Base-by-base conservation (phyloP, 2,113 vertebrate genomes). In the Hymenochirus boettgeri region DNA sequence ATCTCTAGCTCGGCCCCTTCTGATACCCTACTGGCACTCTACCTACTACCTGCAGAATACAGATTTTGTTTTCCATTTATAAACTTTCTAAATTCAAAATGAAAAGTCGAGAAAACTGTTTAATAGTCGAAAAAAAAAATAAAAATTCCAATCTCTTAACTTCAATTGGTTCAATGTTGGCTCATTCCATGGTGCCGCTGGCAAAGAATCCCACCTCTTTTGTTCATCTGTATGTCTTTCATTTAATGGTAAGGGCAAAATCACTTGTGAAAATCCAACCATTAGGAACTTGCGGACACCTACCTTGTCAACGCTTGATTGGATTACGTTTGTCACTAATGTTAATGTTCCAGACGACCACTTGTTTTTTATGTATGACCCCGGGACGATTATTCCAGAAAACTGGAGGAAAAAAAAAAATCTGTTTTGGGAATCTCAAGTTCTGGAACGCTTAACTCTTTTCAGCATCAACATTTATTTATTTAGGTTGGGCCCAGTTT, bases 391-490 rank as follows among this genome's bases (percentile, higher is more conserved):
- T 89, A 87, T 89, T 87, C 84, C 86, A 70, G 78, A 11, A 85
- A 89, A 91, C 89, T 89, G 85, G 85, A 39, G 12, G 15, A 42
- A 42, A 15, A 15, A n/a, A 5, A 89, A 89, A 89, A 89, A 88
- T 84, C 85, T 89, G 84, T 87, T 86, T 31, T 86, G 86, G 71
- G 75, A 89, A 87, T 89, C 82, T 82, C 83, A 82, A 81, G 77
- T 85, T 87, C 83, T 86, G 82, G 85, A 88, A 83, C 83, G 87
- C 85, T 85, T 18, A 84, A 87, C 84, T 88, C 85, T 88, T 12
- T 85, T 89, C 88, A 86, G 84, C 89, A 89, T 89, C 87, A 87
- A 81, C 84, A 79, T 89, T 89, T 88, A 89, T 90, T 91, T 90
- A 89, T 89, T 89, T 88, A 87, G 83, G 79, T 89, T 84, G 86